phyloP scores from a whole-genome alignment of 2,888 invertebrate species.

The Eristalis intricaria region DNA sequence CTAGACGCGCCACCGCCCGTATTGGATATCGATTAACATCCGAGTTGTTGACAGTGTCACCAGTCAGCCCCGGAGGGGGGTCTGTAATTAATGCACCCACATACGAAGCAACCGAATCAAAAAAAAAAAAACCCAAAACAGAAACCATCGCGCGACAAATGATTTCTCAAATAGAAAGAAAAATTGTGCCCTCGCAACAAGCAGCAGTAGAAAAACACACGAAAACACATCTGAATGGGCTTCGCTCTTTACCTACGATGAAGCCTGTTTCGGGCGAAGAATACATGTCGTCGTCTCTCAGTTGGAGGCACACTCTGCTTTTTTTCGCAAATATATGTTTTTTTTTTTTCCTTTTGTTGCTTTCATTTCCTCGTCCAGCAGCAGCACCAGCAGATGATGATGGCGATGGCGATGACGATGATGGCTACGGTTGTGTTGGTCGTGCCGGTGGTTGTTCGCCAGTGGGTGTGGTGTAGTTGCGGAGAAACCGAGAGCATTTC shows the following conservation, averaged over 20 bases:
- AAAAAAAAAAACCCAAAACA: background rate
- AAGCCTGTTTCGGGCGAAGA: conserved; percentile 36
- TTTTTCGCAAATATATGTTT: conserved; percentile 2
- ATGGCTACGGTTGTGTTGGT: conserved; percentile 31
- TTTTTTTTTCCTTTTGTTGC: conserved; percentile 29
- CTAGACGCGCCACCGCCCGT: background rate
- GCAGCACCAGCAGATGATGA: conserved; percentile 31
- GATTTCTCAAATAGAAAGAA: conserved; percentile 32
- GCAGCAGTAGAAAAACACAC: conserved; percentile 6
- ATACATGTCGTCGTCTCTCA: conserved; percentile 31
- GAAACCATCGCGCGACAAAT: conserved; percentile 21
- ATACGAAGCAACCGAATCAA: conserved; percentile 8
- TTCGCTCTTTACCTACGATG: conserved; percentile 38
- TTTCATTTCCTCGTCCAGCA: conserved; percentile 62
- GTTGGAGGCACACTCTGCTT: conserved; percentile 19
- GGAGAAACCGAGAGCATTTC: conserved; percentile 46
- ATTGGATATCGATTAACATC: conserved; percentile 29
- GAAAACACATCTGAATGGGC: conserved; percentile 36
- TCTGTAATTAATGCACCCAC: conserved; percentile 69
- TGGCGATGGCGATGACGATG: conserved; percentile 35
- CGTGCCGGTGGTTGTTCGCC: conserved; percentile 11
- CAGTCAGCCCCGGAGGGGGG: background rate
- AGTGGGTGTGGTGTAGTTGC: conserved; percentile 59
- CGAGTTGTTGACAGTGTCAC: conserved; percentile 28
- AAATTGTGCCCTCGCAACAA: conserved; percentile 16